These are phyloP conservation scores for Psilopogon haemacephalus DNA, from an alignment of 2,113 vertebrate genomes.

Conservation along the genomic window DNA sequence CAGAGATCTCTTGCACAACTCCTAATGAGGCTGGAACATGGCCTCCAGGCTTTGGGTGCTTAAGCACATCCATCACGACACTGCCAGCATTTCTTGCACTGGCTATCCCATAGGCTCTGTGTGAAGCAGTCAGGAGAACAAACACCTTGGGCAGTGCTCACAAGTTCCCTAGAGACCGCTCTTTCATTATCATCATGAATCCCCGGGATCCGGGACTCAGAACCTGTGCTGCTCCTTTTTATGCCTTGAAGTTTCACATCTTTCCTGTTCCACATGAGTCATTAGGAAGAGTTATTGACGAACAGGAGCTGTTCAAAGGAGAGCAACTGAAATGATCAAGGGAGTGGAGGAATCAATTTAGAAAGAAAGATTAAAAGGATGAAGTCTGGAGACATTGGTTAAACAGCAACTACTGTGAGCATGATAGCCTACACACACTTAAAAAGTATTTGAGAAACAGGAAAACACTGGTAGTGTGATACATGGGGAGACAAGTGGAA, in stretches of 20 bases:
- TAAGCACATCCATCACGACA: neutral
- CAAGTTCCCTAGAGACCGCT: neutral
- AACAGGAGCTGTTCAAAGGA: conserved; percentile 64
- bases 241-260: conserved; percentile 29
- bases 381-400: conserved; percentile 67
- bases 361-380: conserved; percentile 71
- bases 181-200: neutral
- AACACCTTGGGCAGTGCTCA: neutral
- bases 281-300: conserved; percentile 68
- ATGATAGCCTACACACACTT: conserved; percentile 50
- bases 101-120: neutral
- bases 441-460: conserved; percentile 52
- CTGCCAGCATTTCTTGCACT: neutral
- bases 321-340: conserved; percentile 67
- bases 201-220: neutral
- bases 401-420: conserved; percentile 59
- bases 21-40: neutral
- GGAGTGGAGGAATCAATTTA: conserved; percentile 63
- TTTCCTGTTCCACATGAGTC: conserved; percentile 30
- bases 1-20: neutral
- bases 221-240: neutral
- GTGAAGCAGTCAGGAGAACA: neutral
- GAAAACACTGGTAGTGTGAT: conserved; percentile 47
- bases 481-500: conserved; percentile 50
- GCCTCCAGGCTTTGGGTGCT: neutral